These are phyloP conservation scores for Pollenia griseotomentosa DNA, from an alignment of 2,888 invertebrate species.

Conservation along the genomic window DNA sequence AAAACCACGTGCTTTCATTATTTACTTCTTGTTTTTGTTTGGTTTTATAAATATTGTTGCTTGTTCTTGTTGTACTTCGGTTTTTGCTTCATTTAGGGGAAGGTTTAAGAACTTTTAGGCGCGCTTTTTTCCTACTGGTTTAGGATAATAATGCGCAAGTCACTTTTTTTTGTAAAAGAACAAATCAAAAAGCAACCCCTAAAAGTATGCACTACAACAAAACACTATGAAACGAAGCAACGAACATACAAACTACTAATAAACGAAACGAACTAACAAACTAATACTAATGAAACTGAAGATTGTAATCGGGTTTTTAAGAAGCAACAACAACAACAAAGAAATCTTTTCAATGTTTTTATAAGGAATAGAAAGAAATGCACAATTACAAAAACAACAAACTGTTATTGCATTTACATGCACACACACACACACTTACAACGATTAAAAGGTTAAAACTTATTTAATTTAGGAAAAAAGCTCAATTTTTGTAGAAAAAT, in stretches of 20 bases:
- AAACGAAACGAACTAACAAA: conserved; percentile 28
- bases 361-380: conserved; percentile 70
- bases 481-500: neutral
- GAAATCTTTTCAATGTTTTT: conserved; percentile 25
- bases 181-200: conserved; percentile 57
- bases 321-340: conserved; percentile 26
- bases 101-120: conserved; percentile 69
- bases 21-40: conserved; percentile 20
- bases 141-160: conserved; percentile 65
- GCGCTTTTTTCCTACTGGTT: conserved; percentile 73
- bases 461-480: conserved; percentile 34
- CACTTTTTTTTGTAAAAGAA: conserved; percentile 30
- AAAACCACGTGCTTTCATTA: conserved; percentile 65
- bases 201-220: conserved; percentile 61
- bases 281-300: conserved; percentile 51
- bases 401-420: conserved; percentile 44
- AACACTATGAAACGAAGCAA: conserved; percentile 17
- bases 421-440: neutral
- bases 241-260: conserved; percentile 22
- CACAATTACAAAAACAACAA: conserved; percentile 60
- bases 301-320: conserved; percentile 42
- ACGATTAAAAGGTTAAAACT: conserved; percentile 50
- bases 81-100: conserved; percentile 64
- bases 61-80: conserved; percentile 48
- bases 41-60: conserved; percentile 4